A percentile compares a stretch with the other conserved stretches of the same genome.
These are phyloP conservation scores for Orthosia cruda DNA, from an alignment of 2,888 invertebrate species.

Conservation along the genomic window DNA sequence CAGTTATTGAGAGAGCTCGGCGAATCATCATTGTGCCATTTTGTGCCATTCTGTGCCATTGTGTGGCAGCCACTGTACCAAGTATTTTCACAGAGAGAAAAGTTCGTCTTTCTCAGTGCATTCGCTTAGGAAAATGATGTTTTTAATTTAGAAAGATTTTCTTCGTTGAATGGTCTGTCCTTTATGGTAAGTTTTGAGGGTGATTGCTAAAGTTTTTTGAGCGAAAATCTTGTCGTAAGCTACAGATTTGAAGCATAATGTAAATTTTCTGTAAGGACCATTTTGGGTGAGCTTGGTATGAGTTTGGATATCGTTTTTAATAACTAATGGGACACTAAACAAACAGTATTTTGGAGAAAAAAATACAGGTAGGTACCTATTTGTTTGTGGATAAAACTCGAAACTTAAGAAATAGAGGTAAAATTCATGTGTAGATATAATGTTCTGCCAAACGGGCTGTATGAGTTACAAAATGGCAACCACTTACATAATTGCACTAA, in stretches of 20 bases:
- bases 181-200: conserved; percentile 22
- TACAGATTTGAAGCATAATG: conserved; percentile 8
- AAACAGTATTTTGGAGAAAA: background rate
- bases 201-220: conserved; percentile 38
- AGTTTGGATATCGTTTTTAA: too few species aligned
- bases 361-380: background rate
- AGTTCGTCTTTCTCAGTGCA: conserved; percentile 65
- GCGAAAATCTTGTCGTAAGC: background rate
- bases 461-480: background rate
- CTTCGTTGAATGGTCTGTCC: conserved; percentile 10
- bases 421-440: too few species aligned
- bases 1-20: conserved; percentile 64
- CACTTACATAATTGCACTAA: too few species aligned
- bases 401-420: too few species aligned
- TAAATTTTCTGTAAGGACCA: background rate
- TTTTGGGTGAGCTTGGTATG: background rate
- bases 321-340: background rate
- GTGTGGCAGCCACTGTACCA: conserved; percentile 50
- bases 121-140: conserved; percentile 61
- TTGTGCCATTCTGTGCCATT: conserved; percentile 60
- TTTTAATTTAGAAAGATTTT: conserved; percentile 64
- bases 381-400: background rate
- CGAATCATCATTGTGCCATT: conserved; percentile 67
- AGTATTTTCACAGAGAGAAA: conserved; percentile 72
- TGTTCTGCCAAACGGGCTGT: background rate